phyloP scores from a whole-genome alignment of 2,113 vertebrate species.

The Hassar affinis region DNA sequence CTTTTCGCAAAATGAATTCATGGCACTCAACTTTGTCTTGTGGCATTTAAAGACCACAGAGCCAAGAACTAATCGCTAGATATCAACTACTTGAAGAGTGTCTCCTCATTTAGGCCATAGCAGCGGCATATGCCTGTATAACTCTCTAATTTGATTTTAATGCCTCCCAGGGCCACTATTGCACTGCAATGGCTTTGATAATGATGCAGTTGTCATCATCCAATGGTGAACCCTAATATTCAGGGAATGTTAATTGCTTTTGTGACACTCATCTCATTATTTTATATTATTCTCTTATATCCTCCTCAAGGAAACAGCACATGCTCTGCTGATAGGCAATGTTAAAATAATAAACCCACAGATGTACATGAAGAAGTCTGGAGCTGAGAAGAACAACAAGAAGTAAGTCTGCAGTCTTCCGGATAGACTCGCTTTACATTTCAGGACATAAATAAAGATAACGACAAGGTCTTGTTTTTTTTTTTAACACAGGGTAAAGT shows the following conservation, averaged over 20 bases:
- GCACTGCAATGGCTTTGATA: constrained; percentile 67
- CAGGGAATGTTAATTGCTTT: constrained; percentile 70
- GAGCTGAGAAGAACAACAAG: constrained; percentile 53
- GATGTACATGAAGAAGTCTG: constrained; percentile 60
- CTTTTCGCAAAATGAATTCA: constrained; percentile 67
- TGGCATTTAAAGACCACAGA: constrained; percentile 73
- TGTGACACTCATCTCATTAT: constrained; percentile 69
- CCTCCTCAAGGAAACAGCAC: constrained; percentile 49
- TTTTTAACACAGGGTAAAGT: constrained; percentile 65
- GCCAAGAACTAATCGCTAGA: constrained; percentile 69
- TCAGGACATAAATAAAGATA: constrained; percentile 73
- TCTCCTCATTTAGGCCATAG: constrained; percentile 67
- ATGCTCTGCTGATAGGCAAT: constrained; percentile 27
- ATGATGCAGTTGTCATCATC: constrained; percentile 77
- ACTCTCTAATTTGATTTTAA: constrained; percentile 80
- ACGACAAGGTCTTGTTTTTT: constrained; percentile 63
- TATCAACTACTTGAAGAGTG: constrained; percentile 61
- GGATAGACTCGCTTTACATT: constrained; percentile 60
- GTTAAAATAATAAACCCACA: constrained; percentile 54
- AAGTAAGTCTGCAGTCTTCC: not conserved
- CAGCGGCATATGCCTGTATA: constrained; percentile 65
- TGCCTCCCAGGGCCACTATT: constrained; percentile 73
- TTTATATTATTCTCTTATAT: constrained; percentile 59
- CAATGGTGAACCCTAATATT: constrained; percentile 72
- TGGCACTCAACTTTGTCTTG: constrained; percentile 70